Percentiles rank a stretch among this genome's conserved stretches.
Evolutionary conservation across 1,140 invertebrate species (phyloP).

Genomic region (Pinna nobilis): DNA sequence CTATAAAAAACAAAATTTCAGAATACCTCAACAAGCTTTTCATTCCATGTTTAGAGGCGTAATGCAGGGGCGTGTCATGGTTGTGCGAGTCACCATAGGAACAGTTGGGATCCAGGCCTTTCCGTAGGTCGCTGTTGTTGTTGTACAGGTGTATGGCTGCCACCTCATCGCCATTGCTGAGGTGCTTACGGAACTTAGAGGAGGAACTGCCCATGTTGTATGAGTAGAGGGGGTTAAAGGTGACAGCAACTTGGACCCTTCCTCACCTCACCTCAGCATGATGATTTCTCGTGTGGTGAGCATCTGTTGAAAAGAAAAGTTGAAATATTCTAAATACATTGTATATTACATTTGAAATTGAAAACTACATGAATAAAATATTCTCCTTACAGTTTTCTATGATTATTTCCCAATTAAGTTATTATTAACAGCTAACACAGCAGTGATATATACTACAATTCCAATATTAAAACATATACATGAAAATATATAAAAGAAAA

Average conservation of each 20-base stretch:
- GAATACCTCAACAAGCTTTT: conserved; percentile 80
- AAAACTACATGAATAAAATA: no score
- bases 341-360: not conserved
- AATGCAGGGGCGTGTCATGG: conserved; percentile 83
- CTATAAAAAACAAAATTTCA: not conserved
- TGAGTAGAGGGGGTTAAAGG: not conserved
- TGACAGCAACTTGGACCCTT: not conserved
- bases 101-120: conserved; percentile 82
- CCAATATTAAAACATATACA: no score
- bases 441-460: no score
- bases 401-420: no score
- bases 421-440: no score
- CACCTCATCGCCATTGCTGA: conserved; percentile 84
- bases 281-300: not conserved
- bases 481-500: no score
- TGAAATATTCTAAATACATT: not conserved
- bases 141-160: conserved; percentile 82
- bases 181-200: conserved; percentile 83
- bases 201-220: conserved; percentile 82
- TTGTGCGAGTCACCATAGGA: conserved; percentile 83
- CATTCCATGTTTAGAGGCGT: conserved; percentile 82
- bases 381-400: no score
- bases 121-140: conserved; percentile 80
- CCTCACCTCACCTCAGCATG: not conserved
- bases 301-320: conserved; percentile 6